Base-by-base conservation (phyloP, 1,140 invertebrate species). In the Thereuonema tuberculata region DNA sequence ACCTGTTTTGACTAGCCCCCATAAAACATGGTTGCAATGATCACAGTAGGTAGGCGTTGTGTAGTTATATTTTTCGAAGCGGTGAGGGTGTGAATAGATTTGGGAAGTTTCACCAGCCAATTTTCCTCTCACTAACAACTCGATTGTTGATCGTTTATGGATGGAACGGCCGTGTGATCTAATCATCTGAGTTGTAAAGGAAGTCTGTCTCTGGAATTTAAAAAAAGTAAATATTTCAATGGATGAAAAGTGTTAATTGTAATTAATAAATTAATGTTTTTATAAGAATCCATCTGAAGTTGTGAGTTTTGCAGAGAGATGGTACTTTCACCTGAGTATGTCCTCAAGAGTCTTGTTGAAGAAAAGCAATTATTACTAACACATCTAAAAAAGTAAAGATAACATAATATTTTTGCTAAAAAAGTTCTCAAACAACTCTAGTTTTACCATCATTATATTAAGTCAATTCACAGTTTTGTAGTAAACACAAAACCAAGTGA, bases 1-100 rank as follows among this genome's bases (percentile, higher is more conserved):
- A 75, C 75, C 73, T 62, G 74, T 77, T 74, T 87, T 87, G n/a
- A 93, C 87, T n/a, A 92, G 86, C 5, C 89, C 91, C 90, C 92
- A 95, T 26, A 97, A 76, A 25, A 95, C 77, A 70, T 87, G 87
- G 1, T 82, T 82, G 75, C 93, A 96, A 67, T 85, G 82, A 75
- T 93, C 90, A 75, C 93, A 98, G 70, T 90, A 85, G 1, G 87
- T 89, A 28, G 90, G 89, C 24, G 92, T 92, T 1, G 90, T 89
- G 67, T 88, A 91, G 62, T 88, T 87, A 68, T 88, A 83, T 70
- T 86, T 84, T 69, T 93, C 89, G 70, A 95, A 93, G 58, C 87
- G 81, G 71, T 94, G 91, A 0, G 87, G 86, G 76, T 90, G 87
- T 59, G 86, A 84, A 70, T 88, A 85, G 25, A 84, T 81, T 46